phyloP scores from a whole-genome alignment of 2,888 invertebrate genomes.

The Spisula solida region DNA sequence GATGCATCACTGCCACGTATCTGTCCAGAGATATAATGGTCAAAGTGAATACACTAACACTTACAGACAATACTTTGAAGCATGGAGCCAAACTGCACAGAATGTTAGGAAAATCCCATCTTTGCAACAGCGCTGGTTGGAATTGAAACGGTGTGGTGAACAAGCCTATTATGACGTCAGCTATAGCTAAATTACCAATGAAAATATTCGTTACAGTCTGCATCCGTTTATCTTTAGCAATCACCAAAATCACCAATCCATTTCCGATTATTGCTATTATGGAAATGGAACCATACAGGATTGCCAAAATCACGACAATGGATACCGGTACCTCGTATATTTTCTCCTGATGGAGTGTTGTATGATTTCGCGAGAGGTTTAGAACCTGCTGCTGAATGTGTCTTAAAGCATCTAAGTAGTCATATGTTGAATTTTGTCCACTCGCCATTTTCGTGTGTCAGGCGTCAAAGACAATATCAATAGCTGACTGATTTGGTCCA shows the following conservation, averaged over 20 bases:
- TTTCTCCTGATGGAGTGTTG: conserved; percentile 74
- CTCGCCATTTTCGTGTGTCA: background rate
- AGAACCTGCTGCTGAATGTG: conserved; percentile 33
- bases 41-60: conserved; percentile 95
- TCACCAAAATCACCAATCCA: conserved; percentile 94
- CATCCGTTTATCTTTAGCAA: conserved; percentile 92
- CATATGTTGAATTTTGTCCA: conserved; percentile 1
- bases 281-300: conserved; percentile 94
- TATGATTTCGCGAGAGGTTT: conserved; percentile 27
- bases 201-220: conserved; percentile 94
- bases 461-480: too few relatives aligned
- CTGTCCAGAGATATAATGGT: conserved; percentile 96
- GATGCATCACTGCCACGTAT: conserved; percentile 89
- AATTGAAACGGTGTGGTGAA: conserved; percentile 96
- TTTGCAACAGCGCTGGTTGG: conserved; percentile 95
- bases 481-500: too few relatives aligned
- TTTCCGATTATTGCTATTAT: conserved; percentile 94
- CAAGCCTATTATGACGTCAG: conserved; percentile 95
- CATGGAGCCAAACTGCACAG: conserved; percentile 97
- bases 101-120: conserved; percentile 95
- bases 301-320: conserved; percentile 92
- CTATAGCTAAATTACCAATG: conserved; percentile 94
- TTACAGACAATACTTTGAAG: conserved; percentile 94
- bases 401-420: conserved; percentile 17
- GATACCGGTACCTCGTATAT: conserved; percentile 93